These are phyloP conservation scores for Phrynocephalus versicolor DNA, from an alignment of 2,113 vertebrate genomes.

Conservation along the genomic window DNA sequence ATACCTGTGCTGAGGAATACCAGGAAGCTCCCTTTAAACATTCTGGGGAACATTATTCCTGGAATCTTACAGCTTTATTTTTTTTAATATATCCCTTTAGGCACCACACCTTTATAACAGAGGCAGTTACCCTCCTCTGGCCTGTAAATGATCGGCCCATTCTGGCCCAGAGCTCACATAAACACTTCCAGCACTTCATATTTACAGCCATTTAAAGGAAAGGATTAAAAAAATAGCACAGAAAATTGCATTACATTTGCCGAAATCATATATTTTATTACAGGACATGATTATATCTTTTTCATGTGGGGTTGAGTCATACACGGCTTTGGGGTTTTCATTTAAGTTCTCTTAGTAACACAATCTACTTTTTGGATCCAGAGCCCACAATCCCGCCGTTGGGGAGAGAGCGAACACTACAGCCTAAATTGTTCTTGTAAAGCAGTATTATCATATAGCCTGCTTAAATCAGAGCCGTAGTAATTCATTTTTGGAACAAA, in stretches of 20 bases:
- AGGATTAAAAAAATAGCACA: background rate
- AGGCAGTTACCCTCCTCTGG: background rate
- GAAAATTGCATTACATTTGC: slow-evolving; percentile 32
- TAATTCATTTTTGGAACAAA: background rate
- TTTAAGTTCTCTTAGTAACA: slow-evolving; percentile 39
- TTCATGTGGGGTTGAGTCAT: slow-evolving; percentile 23
- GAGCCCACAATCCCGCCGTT: slow-evolving; percentile 42
- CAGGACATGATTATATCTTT: slow-evolving; percentile 32
- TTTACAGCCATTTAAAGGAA: slow-evolving; percentile 34
- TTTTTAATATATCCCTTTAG: background rate
- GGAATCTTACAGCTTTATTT: background rate
- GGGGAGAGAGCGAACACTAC: slow-evolving; percentile 38
- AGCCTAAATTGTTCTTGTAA: slow-evolving; percentile 41
- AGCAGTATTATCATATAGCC: slow-evolving; percentile 39
- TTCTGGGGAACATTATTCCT: background rate
- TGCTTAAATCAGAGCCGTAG: slow-evolving; percentile 40
- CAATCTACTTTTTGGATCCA: slow-evolving; percentile 59
- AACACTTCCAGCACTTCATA: slow-evolving; percentile 1
- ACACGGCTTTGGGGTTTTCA: slow-evolving; percentile 38
- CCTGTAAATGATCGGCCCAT: background rate
- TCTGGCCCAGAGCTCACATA: background rate
- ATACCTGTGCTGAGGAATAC: background rate
- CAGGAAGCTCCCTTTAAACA: background rate
- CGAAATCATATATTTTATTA: slow-evolving; percentile 51
- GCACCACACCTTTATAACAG: background rate